These are phyloP conservation scores for Holothuria leucospilota DNA, from an alignment of 53 echinoderm and acorn worm genomes.

Conservation along the genomic window DNA sequence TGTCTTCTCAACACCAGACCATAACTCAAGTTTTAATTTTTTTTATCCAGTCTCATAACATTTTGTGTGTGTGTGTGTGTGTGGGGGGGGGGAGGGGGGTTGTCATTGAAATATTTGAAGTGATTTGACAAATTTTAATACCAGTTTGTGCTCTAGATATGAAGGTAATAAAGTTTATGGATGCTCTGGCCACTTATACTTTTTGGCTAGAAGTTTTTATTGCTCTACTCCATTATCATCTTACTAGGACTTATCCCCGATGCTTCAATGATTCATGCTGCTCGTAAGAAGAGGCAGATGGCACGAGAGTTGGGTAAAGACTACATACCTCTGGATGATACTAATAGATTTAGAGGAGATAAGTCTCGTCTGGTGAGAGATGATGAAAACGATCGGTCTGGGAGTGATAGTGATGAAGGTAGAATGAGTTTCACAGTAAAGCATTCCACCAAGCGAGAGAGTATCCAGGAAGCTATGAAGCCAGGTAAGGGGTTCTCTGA, in stretches of 20 bases:
- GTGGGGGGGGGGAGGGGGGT: too few relatives aligned
- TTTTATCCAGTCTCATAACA: too few relatives aligned
- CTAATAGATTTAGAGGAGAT: constrained; percentile 68
- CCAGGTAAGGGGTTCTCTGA: constrained; percentile 54
- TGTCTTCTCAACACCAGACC: too few relatives aligned
- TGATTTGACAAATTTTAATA: too few relatives aligned
- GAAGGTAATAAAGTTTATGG: too few relatives aligned
- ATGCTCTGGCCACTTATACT: too few relatives aligned
- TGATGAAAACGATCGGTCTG: constrained; percentile 91
- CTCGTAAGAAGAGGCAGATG: constrained; percentile 79
- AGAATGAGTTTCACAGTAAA: constrained; percentile 88
- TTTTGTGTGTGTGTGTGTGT: too few relatives aligned
- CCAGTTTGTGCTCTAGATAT: too few relatives aligned
- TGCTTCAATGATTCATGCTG: constrained; percentile 90
- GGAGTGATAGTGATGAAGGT: constrained; percentile 85
- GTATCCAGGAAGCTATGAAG: constrained; percentile 81
- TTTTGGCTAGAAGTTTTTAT: too few relatives aligned
- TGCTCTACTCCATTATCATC: too few relatives aligned
- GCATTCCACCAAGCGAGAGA: constrained; percentile 77
- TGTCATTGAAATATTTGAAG: too few relatives aligned
- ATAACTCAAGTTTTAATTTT: too few relatives aligned
- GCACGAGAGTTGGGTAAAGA: constrained; percentile 85
- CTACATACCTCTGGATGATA: constrained; percentile 90
- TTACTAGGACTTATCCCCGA: constrained; percentile 90
- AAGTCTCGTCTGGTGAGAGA: constrained; percentile 89